phyloP scores from a whole-genome alignment of 2,113 vertebrate genomes.

The Erythrocercus mccallii region DNA sequence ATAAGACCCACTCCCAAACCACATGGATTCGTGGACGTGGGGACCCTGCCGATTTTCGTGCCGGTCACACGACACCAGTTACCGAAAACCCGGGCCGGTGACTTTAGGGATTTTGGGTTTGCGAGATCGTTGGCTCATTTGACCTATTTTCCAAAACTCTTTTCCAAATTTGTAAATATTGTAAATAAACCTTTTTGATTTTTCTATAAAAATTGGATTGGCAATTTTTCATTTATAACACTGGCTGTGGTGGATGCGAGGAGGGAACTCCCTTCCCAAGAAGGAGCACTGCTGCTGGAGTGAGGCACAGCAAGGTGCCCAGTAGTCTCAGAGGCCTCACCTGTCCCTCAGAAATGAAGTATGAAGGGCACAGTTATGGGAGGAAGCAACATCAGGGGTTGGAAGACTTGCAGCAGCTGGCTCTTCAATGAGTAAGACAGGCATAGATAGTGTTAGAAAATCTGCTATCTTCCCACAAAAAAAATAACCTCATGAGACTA shows the following conservation, averaged over 20 bases:
- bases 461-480: neutral
- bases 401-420: neutral
- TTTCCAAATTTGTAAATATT: too few relatives aligned
- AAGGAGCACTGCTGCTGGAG: fast-evolving
- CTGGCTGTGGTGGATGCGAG: neutral
- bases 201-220: too few relatives aligned
- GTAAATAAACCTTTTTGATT: too few relatives aligned
- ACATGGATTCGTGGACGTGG: too few relatives aligned
- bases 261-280: neutral
- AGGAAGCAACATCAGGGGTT: fast-evolving
- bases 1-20: too few relatives aligned
- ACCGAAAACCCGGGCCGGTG: too few relatives aligned
- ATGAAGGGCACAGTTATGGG: fast-evolving
- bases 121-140: too few relatives aligned
- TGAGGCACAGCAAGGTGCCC: neutral
- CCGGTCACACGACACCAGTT: too few relatives aligned
- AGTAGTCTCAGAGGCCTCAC: neutral
- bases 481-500: neutral
- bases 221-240: too few relatives aligned
- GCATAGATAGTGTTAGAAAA: neutral
- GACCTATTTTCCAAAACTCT: too few relatives aligned
- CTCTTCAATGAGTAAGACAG: neutral
- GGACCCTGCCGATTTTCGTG: too few relatives aligned
- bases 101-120: too few relatives aligned
- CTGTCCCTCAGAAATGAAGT: neutral